Evolutionary conservation across 2,888 invertebrate species (phyloP).

Genomic region (Frankliniella fusca): DNA sequence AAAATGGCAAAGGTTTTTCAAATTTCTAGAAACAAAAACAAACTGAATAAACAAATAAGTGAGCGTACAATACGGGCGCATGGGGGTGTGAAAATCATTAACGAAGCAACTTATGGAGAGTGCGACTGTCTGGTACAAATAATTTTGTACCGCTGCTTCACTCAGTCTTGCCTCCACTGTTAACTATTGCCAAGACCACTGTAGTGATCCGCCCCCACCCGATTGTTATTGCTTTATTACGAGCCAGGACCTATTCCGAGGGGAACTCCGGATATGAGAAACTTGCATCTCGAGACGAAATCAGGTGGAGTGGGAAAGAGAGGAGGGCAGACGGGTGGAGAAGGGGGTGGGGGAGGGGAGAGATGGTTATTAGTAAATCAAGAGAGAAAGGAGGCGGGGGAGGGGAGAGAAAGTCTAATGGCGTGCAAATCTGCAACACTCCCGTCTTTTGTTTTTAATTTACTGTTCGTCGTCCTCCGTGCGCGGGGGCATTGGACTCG

Average conservation of each 20-base stretch:
- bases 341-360: slow-evolving; percentile 13
- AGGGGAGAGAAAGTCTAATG: neutral
- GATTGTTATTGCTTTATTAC: too few relatives aligned
- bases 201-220: too few relatives aligned
- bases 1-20: neutral
- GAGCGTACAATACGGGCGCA: too few relatives aligned
- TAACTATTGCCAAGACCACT: too few relatives aligned
- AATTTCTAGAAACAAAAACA: too few relatives aligned
- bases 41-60: too few relatives aligned
- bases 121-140: too few relatives aligned
- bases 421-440: slow-evolving; percentile 15
- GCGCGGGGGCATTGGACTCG: neutral
- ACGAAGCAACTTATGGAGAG: too few relatives aligned
- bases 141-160: too few relatives aligned
- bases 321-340: slow-evolving; percentile 36
- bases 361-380: slow-evolving; percentile 37
- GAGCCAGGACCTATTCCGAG: too few relatives aligned
- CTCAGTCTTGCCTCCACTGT: too few relatives aligned
- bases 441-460: slow-evolving; percentile 11
- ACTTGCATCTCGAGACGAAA: slow-evolving; percentile 30
- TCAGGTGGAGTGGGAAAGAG: slow-evolving; percentile 38
- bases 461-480: neutral
- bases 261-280: slow-evolving; percentile 30
- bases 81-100: too few relatives aligned
- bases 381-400: slow-evolving; percentile 29